Base-by-base conservation (phyloP, 1,140 invertebrate genomes). In the Ceratosolen solmsi region DNA sequence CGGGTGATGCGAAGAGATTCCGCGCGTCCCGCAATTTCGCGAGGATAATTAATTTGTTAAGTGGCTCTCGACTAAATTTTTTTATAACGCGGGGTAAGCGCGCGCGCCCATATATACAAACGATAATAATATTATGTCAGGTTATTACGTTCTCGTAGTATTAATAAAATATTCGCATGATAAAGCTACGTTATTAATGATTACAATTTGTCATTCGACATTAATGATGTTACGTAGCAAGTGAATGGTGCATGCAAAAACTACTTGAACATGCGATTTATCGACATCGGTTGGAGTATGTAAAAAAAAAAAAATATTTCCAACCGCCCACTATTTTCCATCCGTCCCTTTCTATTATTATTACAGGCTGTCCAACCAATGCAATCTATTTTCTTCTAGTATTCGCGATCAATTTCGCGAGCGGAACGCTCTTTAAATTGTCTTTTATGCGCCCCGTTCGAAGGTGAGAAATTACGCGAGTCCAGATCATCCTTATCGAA, bases 101-200 rank as follows among this genome's bases (percentile, higher is more conserved):
- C 20, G 33, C 8, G 33, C 15, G 20, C 9, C 17, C 22, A 17
- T 38, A n/a, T n/a, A 9, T 2, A 11, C 2, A 4, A 74, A 74
- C 38, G 33, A 36, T 56, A 51, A 38, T 74, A 56, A 58, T 74
- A 58, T 54, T 36, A 54, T 9, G 20, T 75, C 73, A 41, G 41
- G 13, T 77, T 49, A 46, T 41, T 36, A 38, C 20, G 36, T 38
- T 38, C 20, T n/a, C 22, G 15, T n/a, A n/a, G n/a, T 11, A 38
- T 68, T 68, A 68, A 68, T 68, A 68, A 38, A 68, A 68, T 68
- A 68, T 68, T 38, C 33, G 33, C 33, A 68, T 38, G 36, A 38
- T 38, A 68, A 38, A 9, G 5, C 63, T 68, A 17, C 33, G 27
- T 68, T 68, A 68, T n/a, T 68, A n/a, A 36, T 65, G 27, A 65